phyloP scores from a whole-genome alignment of 2,113 vertebrate species.

The Hymenochirus boettgeri region DNA sequence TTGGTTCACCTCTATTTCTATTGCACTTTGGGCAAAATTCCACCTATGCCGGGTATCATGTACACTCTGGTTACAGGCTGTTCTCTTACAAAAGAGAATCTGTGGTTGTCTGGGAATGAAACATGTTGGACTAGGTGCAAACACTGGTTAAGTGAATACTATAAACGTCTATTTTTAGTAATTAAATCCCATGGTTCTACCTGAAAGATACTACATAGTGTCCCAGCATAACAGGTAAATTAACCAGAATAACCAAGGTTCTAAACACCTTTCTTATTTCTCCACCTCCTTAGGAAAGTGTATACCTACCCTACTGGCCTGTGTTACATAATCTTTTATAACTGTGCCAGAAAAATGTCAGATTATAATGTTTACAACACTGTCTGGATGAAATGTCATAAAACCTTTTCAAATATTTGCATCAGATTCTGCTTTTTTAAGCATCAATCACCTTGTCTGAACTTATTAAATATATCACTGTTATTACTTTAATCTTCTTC shows the following conservation, averaged over 20 bases:
- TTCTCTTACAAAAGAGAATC: too few relatives aligned
- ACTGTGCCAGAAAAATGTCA: background rate
- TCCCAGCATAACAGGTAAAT: background rate
- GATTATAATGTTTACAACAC: background rate
- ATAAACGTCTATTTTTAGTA: background rate
- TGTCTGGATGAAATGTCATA: background rate
- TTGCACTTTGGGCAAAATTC: background rate
- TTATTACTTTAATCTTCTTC: conserved; percentile 11
- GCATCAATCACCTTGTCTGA: conserved; percentile 1
- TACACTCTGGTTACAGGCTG: background rate
- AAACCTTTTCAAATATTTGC: background rate
- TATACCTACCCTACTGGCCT: background rate
- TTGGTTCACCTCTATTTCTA: background rate
- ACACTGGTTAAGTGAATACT: background rate
- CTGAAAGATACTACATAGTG: background rate
- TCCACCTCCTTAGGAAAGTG: background rate
- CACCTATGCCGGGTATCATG: background rate
- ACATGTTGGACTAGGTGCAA: background rate
- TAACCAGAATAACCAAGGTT: background rate
- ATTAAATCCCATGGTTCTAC: background rate
- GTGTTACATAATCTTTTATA: background rate
- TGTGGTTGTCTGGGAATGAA: background rate
- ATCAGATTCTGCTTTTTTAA: background rate
- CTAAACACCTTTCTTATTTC: background rate
- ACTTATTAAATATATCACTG: conserved; percentile 9